Evolutionary conservation across 30 jellyfish, hydroid and myxozoan genomes (phyloP).

Genomic region (Catostylus mosaicus): DNA sequence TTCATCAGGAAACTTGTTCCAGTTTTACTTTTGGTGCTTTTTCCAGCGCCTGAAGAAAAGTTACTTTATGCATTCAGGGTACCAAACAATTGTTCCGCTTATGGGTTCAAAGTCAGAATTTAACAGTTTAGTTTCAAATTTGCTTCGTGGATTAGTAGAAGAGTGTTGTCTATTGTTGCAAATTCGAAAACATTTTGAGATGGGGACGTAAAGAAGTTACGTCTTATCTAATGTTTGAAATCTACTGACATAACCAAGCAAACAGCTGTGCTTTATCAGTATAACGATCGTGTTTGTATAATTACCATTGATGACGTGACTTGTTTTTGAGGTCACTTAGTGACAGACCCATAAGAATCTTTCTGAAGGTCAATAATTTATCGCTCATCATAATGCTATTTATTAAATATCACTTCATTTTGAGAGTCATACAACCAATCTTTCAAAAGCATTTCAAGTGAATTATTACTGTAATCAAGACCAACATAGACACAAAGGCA

Average conservation of each 20-base stretch:
- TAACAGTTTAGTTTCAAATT: too few relatives aligned
- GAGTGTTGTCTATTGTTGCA: neutral
- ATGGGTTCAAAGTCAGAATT: too few relatives aligned
- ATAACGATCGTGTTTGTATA: neutral
- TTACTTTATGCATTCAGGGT: too few relatives aligned
- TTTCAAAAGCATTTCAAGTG: neutral
- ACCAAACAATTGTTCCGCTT: too few relatives aligned
- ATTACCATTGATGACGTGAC: neutral
- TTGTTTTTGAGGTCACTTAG: slow-evolving; percentile 9
- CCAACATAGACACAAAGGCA: too few relatives aligned
- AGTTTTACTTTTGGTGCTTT: too few relatives aligned
- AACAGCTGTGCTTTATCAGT: neutral
- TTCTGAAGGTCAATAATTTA: slow-evolving; percentile 25
- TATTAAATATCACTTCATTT: neutral
- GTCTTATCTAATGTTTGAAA: neutral
- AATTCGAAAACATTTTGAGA: neutral
- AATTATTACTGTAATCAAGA: neutral
- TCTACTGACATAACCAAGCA: neutral
- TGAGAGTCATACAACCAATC: neutral
- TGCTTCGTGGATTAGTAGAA: neutral
- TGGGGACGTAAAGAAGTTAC: neutral
- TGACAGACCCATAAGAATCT: neutral
- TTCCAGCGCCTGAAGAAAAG: too few relatives aligned
- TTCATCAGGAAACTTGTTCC: too few relatives aligned
- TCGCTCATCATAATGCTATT: slow-evolving; percentile 21